Evolutionary conservation across 2,113 vertebrate genomes (phyloP).

Genomic region (Marmota flaviventris): DNA sequence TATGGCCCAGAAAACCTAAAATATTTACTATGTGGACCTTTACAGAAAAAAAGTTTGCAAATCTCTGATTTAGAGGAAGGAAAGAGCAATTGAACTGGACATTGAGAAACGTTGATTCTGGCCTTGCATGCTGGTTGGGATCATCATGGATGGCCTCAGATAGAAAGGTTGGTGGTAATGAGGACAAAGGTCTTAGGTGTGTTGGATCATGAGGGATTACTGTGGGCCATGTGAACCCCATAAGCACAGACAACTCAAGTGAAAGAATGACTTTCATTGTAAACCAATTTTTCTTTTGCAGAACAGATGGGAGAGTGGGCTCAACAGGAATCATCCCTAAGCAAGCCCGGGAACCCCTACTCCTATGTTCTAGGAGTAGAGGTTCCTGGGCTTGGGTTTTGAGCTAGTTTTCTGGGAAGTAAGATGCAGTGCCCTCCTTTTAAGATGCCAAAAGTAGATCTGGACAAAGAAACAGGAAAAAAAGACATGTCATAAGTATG

Average conservation of each 20-base stretch:
- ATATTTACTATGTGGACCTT: not conserved
- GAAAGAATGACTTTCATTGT: not conserved
- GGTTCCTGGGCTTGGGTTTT: not conserved
- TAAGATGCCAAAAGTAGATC: not conserved
- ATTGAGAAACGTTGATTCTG: not conserved
- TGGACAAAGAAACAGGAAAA: not conserved
- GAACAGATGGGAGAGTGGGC: not conserved
- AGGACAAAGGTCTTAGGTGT: not conserved
- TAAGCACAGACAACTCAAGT: not conserved
- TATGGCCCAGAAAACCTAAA: not conserved
- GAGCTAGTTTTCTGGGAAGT: not conserved
- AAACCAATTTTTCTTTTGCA: not conserved
- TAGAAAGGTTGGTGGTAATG: not conserved
- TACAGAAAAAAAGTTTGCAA: constrained; percentile 2
- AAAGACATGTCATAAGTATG: not conserved
- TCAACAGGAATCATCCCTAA: not conserved
- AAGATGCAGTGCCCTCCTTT: not conserved
- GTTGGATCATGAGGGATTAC: not conserved
- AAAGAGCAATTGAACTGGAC: not conserved
- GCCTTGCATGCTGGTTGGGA: not conserved
- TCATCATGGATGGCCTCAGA: not conserved
- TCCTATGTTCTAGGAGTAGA: not conserved
- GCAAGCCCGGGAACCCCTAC: not conserved
- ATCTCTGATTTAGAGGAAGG: not conserved
- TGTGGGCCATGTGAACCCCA: not conserved